phyloP scores from a whole-genome alignment of 2,797 vertebrate species.

The Australoheros facetus region DNA sequence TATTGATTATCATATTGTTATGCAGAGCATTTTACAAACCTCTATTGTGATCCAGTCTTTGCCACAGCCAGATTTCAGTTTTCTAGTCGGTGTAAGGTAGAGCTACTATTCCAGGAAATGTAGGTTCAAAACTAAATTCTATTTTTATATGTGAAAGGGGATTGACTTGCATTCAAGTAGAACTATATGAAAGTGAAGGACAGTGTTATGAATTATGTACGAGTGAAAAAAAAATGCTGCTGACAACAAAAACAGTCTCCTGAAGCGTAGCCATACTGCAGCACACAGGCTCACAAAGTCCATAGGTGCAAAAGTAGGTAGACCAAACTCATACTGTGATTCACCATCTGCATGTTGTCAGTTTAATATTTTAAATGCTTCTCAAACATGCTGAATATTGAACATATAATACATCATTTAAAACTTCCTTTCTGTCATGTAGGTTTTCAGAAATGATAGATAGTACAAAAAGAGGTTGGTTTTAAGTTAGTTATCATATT shows the following conservation, averaged over 20 bases:
- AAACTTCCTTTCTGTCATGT: background rate
- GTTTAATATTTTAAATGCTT: conserved; percentile 38
- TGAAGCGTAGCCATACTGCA: conserved; percentile 63
- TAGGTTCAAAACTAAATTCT: conserved; percentile 58
- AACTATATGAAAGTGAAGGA: conserved; percentile 80
- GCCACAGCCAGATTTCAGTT: conserved; percentile 35
- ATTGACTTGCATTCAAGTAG: conserved; percentile 76
- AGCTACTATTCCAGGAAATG: conserved; percentile 46
- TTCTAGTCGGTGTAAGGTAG: conserved; percentile 31
- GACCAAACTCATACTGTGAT: conserved; percentile 53
- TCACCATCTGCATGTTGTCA: conserved; percentile 37
- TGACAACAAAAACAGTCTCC: conserved; percentile 74
- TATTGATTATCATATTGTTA: background rate
- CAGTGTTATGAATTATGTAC: conserved; percentile 81
- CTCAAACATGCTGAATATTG: conserved; percentile 18
- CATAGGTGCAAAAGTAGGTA: conserved; percentile 54
- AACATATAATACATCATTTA: conserved; percentile 9
- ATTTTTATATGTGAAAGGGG: conserved; percentile 60
- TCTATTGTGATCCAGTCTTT: conserved; percentile 27
- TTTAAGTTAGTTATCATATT: conserved; percentile 45
- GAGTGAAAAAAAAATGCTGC: conserved; percentile 64
- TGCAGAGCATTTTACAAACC: background rate
- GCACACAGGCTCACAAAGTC: conserved; percentile 59
- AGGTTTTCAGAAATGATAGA: background rate
- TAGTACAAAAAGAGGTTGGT: conserved; percentile 16